A percentile compares a stretch with the other conserved stretches of the same genome.
Evolutionary conservation across 2,113 vertebrate genomes (phyloP).

Genomic region (Catharus bicknelli): DNA sequence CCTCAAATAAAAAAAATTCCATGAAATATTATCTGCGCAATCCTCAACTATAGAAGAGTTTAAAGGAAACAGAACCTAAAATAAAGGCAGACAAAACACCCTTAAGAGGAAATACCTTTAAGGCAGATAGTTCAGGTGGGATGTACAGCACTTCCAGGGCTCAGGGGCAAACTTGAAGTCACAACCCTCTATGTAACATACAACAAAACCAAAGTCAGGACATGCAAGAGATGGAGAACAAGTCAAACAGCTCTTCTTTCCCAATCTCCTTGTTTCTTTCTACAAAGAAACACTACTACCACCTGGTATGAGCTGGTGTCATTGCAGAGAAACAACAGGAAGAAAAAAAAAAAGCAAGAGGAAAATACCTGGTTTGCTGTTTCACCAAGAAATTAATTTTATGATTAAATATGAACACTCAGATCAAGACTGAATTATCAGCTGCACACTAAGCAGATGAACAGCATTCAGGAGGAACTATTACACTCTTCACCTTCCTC

Average conservation of each 20-base stretch:
- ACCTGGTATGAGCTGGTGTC: not conserved
- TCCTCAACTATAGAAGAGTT: not conserved
- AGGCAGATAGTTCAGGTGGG: not conserved
- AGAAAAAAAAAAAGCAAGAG: no score
- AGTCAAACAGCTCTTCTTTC: not conserved
- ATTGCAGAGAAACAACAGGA: not conserved
- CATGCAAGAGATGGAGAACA: not conserved
- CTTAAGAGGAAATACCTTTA: not conserved
- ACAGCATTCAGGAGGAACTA: not conserved
- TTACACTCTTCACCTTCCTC: no score
- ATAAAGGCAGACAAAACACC: not conserved
- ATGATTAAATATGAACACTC: not conserved
- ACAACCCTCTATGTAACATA: accelerated
- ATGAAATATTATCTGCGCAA: not conserved
- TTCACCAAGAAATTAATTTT: not conserved
- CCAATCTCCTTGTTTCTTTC: not conserved
- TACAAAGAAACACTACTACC: not conserved
- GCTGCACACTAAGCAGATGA: not conserved
- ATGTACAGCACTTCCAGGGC: not conserved
- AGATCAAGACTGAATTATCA: not conserved
- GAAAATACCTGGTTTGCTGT: not conserved
- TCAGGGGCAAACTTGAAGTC: not conserved
- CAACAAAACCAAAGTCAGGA: not conserved
- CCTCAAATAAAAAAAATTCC: not conserved
- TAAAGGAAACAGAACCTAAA: not conserved